phyloP scores from a whole-genome alignment of 2,113 vertebrate genomes.

The Tonatia bakeri region DNA sequence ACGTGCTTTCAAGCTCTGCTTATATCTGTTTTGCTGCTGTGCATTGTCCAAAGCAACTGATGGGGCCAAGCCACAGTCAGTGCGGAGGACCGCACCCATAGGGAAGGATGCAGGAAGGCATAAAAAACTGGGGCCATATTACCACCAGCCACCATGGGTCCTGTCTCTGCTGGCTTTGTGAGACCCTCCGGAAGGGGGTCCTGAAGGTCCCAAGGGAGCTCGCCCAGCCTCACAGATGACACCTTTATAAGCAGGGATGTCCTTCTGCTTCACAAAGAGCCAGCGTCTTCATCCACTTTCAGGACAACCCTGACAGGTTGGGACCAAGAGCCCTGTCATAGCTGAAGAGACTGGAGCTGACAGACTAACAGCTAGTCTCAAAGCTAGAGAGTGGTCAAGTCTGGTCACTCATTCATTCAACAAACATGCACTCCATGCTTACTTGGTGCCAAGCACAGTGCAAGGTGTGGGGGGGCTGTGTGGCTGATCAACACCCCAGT shows the following conservation, averaged over 20 bases:
- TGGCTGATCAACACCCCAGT: no score
- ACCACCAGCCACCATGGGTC: not conserved
- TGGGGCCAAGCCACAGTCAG: not conserved
- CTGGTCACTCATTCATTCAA: no score
- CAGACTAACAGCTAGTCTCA: no score
- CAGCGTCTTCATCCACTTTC: not conserved
- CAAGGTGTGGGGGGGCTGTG: accelerated
- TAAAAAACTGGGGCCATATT: not conserved
- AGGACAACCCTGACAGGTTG: not conserved
- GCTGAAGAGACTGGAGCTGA: not conserved
- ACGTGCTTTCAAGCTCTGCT: not conserved
- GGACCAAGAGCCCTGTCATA: not conserved
- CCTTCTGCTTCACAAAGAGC: not conserved
- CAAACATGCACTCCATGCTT: not conserved
- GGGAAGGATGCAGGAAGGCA: not conserved
- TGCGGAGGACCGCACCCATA: not conserved
- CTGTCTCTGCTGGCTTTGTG: not conserved
- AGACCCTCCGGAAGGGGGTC: not conserved
- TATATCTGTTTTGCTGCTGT: not conserved
- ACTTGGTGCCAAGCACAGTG: not conserved
- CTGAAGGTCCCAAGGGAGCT: accelerated
- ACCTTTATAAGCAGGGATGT: not conserved
- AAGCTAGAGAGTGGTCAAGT: not conserved
- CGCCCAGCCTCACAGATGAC: accelerated
- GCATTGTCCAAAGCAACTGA: not conserved